These are phyloP conservation scores for Noctua pronuba DNA, from an alignment of 2,888 invertebrate species.

Conservation along the genomic window DNA sequence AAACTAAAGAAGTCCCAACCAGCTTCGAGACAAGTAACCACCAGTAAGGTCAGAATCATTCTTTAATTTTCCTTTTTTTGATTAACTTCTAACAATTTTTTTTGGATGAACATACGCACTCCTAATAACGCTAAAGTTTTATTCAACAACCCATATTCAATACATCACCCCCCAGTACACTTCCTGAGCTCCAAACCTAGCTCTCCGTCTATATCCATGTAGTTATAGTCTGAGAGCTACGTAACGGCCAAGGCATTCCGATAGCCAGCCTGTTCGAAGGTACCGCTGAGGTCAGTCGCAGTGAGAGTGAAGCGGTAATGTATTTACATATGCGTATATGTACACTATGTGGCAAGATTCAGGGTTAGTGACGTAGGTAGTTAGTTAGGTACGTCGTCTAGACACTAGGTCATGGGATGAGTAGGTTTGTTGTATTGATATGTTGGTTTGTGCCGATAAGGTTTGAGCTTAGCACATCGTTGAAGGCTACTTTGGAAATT, in stretches of 20 bases:
- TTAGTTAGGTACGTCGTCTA: constrained; percentile 12
- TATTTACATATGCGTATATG: constrained; percentile 52
- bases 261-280: constrained; percentile 48
- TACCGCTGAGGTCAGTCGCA: constrained; percentile 66
- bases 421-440: not conserved
- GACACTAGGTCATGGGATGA: constrained; percentile 36
- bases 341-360: constrained; percentile 48
- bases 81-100: not conserved
- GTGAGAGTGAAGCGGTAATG: constrained; percentile 68
- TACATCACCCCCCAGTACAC: not conserved
- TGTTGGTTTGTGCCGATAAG: not conserved
- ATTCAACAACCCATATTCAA: not conserved
- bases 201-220: constrained; percentile 26
- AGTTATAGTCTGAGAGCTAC: constrained; percentile 1
- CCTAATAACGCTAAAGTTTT: not conserved
- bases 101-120: not conserved
- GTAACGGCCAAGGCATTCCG: constrained; percentile 24
- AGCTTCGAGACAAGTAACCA: not conserved
- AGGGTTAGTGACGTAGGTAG: constrained; percentile 31
- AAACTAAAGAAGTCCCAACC: not conserved
- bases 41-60: not conserved
- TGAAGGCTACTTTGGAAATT: not conserved
- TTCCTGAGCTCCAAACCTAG: not conserved
- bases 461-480: not conserved
- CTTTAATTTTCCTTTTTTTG: not conserved